Percentiles rank a stretch among this genome's conserved stretches.
These are phyloP conservation scores for Spodoptera littoralis DNA, from an alignment of 2,888 invertebrate genomes.

Conservation along the genomic window DNA sequence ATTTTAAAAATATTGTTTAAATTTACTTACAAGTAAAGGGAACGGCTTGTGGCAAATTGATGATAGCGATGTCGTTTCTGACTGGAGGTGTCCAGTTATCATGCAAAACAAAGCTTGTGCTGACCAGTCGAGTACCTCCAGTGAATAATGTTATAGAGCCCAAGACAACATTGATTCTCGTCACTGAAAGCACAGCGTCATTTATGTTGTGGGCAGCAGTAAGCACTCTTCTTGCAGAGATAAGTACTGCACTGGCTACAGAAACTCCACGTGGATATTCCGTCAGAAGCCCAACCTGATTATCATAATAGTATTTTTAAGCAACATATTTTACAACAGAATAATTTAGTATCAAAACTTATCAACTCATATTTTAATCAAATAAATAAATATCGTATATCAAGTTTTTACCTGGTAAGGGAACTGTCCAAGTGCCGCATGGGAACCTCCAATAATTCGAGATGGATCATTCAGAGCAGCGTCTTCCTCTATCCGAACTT, in stretches of 20 bases:
- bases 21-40: too few relatives aligned
- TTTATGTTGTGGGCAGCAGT: constrained; percentile 10
- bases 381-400: too few relatives aligned
- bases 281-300: constrained; percentile 13
- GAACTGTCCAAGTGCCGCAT: constrained; percentile 45
- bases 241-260: neutral
- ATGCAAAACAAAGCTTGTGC: too few relatives aligned
- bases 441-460: constrained; percentile 57
- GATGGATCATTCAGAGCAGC: constrained; percentile 13
- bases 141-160: neutral
- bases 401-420: constrained; percentile 54
- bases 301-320: neutral
- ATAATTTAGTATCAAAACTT: too few relatives aligned
- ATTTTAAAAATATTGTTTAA: too few relatives aligned
- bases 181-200: neutral
- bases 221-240: constrained; percentile 5
- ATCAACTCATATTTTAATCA: too few relatives aligned
- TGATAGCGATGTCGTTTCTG: too few relatives aligned
- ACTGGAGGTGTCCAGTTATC: too few relatives aligned
- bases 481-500: constrained; percentile 47
- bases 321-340: too few relatives aligned
- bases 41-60: too few relatives aligned
- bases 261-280: neutral
- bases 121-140: too few relatives aligned
- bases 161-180: constrained; percentile 3